Evolutionary conservation across 2,113 vertebrate genomes (phyloP).

Genomic region (Psophia crepitans): DNA sequence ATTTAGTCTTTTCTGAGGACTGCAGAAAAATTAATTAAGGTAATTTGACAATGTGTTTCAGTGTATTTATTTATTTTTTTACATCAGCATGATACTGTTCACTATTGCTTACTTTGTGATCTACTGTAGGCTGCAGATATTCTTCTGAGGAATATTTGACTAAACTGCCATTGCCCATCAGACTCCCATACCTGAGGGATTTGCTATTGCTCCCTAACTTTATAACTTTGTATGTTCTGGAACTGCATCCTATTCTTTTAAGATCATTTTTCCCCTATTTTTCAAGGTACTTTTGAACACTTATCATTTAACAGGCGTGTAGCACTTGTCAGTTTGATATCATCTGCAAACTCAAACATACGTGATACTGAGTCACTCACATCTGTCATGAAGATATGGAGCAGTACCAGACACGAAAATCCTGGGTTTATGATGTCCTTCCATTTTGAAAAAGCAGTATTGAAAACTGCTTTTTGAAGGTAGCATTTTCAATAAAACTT

Average conservation of each 20-base stretch:
- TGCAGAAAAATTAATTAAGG: neutral
- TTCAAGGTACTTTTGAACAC: neutral
- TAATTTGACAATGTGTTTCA: neutral
- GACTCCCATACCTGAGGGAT: neutral
- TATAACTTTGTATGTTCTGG: neutral
- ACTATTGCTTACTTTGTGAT: neutral
- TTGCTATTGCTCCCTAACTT: neutral
- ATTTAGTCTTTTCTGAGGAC: neutral
- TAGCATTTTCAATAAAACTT: neutral
- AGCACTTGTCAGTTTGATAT: neutral
- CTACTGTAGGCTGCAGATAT: neutral
- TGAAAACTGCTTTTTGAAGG: neutral
- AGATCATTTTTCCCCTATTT: fast-evolving
- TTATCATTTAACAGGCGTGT: neutral
- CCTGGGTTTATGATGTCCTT: neutral
- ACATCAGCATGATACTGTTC: neutral
- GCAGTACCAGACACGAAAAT: neutral
- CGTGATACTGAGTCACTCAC: neutral
- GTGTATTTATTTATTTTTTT: neutral
- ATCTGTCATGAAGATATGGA: neutral
- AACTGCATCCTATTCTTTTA: neutral
- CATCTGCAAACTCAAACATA: neutral
- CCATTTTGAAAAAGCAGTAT: neutral
- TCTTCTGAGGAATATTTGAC: neutral
- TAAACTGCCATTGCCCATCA: neutral